A percentile compares a stretch with the other conserved stretches of the same genome.
These are phyloP conservation scores for Aleiodes alternator DNA, from an alignment of 2,888 invertebrate species.

Conservation along the genomic window DNA sequence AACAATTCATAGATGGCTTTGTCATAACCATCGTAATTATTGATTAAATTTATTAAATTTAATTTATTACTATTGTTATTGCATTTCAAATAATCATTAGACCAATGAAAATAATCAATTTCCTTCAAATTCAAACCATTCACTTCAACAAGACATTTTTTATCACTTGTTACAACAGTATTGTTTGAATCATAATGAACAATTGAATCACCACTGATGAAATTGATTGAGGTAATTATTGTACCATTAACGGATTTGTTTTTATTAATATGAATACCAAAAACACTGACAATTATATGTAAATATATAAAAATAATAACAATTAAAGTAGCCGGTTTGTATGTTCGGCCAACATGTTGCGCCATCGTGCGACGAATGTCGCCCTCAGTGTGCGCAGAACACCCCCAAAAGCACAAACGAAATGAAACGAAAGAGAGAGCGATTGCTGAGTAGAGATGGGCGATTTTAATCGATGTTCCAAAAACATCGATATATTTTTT, in stretches of 20 bases:
- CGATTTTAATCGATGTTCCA: too few species aligned
- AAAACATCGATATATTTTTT: too few species aligned
- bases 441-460: neutral
- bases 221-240: conserved; percentile 55
- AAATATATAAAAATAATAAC: conserved; percentile 63
- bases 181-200: neutral
- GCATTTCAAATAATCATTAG: conserved; percentile 57
- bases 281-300: conserved; percentile 59
- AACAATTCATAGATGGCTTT: conserved; percentile 61
- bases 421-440: too few species aligned
- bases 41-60: conserved; percentile 50
- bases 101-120: conserved; percentile 59
- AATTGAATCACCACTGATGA: conserved; percentile 41
- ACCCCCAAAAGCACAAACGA: too few species aligned
- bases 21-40: conserved; percentile 47
- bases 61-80: conserved; percentile 53
- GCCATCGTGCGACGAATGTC: conserved; percentile 72
- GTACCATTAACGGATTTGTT: conserved; percentile 37
- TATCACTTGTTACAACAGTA: neutral
- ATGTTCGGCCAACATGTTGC: conserved; percentile 69
- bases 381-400: conserved; percentile 52
- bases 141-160: conserved; percentile 57
- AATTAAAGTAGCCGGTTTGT: conserved; percentile 66
- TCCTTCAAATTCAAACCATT: conserved; percentile 59
- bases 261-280: conserved; percentile 51